Conservation (phyloP, 2,797 vertebrate species). For the Dermochelys coriacea region DNA sequence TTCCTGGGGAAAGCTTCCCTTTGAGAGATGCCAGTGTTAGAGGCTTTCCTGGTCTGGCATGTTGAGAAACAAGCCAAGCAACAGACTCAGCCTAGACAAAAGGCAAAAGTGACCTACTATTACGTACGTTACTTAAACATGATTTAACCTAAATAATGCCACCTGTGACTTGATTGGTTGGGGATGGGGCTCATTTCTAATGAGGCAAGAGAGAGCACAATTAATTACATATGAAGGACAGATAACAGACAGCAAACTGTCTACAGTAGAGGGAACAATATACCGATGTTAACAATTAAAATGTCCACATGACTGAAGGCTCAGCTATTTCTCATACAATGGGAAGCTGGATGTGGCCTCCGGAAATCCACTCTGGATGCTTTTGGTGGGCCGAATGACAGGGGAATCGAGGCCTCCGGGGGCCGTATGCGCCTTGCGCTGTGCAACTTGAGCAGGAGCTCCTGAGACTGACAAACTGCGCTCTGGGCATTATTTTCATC, state of each 20-base stretch:
- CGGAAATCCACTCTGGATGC: background rate
- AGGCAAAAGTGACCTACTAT: conserved; percentile 78
- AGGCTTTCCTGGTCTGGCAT: conserved; percentile 55
- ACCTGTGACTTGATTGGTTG: conserved; percentile 40
- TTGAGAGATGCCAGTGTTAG: conserved; percentile 41
- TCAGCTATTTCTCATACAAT: conserved; percentile 47
- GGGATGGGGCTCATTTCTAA: conserved; percentile 70
- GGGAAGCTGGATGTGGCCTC: fast-evolving
- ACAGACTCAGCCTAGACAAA: conserved; percentile 76
- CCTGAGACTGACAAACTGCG: background rate
- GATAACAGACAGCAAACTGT: conserved; percentile 75
- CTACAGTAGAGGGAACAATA: conserved; percentile 56
- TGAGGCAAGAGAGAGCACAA: conserved; percentile 71
- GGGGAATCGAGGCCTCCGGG: background rate
- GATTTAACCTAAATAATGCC: conserved; percentile 81
- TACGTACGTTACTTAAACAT: conserved; percentile 82
- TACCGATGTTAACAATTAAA: conserved; percentile 40
- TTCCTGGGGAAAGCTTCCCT: conserved; percentile 65
- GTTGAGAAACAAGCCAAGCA: conserved; percentile 74
- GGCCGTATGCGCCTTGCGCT: background rate
- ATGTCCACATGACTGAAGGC: conserved; percentile 25
- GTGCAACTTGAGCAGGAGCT: background rate
- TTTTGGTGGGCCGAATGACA: fast-evolving
- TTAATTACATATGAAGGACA: conserved; percentile 80
- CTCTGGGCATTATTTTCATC: conserved; percentile 46